Evolutionary conservation across 2,113 vertebrate genomes (phyloP).

Genomic region (Otocyon megalotis): DNA sequence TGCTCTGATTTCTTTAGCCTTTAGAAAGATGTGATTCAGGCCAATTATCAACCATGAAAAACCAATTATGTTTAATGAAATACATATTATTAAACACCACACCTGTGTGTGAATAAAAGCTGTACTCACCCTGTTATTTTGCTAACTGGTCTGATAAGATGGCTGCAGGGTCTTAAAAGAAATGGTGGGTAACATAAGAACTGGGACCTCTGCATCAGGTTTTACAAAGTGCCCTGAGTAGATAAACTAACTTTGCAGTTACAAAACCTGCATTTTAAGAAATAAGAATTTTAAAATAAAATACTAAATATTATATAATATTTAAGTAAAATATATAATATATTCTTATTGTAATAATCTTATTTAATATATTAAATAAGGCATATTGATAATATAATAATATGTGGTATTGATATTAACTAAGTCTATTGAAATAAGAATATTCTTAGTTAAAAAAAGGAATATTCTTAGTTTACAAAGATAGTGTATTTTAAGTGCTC

Average conservation of each 20-base stretch:
- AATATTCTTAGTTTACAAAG: conserved; percentile 47
- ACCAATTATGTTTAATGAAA: neutral
- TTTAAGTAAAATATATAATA: neutral
- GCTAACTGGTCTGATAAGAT: neutral
- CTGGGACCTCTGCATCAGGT: neutral
- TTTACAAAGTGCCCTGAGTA: neutral
- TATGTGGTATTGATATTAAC: neutral
- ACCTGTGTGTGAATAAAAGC: neutral
- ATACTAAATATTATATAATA: neutral
- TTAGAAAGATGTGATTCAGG: conserved; percentile 27
- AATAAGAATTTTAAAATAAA: conserved; percentile 20
- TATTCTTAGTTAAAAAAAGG: conserved; percentile 5
- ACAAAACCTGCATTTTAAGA: conserved; percentile 29
- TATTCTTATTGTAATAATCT: neutral
- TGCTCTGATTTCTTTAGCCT: neutral
- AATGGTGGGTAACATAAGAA: neutral
- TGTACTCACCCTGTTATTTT: neutral
- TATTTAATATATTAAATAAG: neutral
- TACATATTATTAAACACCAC: neutral
- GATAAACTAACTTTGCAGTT: neutral
- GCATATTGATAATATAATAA: neutral
- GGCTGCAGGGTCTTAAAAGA: neutral
- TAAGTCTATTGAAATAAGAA: neutral
- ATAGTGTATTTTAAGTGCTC: neutral
- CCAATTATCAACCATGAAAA: conserved; percentile 8